Evolutionary conservation across 2,113 vertebrate species (phyloP).

Genomic region (Halcyon malimbica): DNA sequence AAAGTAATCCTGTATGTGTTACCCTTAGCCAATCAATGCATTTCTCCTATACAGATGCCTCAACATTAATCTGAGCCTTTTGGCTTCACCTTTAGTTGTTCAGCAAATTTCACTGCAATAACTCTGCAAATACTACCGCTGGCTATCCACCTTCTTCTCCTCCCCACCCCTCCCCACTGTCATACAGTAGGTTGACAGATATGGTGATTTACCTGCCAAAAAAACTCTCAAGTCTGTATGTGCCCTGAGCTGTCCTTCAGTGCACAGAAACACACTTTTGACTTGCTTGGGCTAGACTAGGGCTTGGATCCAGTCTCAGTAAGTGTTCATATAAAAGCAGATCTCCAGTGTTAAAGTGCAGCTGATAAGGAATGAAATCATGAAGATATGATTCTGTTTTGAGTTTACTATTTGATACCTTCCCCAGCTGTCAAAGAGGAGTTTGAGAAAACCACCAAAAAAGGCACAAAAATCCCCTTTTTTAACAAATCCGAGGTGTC

Average conservation of each 20-base stretch:
- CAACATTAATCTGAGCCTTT: neutral
- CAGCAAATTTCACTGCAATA: neutral
- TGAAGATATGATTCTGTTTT: conserved; percentile 57
- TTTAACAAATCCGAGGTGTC: conserved; percentile 66
- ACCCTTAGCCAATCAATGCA: neutral
- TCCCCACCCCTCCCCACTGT: neutral
- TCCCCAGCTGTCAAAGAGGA: conserved; percentile 55
- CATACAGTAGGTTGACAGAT: neutral
- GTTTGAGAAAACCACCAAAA: conserved; percentile 66
- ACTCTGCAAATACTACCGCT: neutral
- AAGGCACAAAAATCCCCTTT: conserved; percentile 52
- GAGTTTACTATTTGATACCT: conserved; percentile 65
- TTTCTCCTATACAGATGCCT: neutral
- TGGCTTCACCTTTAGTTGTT: neutral
- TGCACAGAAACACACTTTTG: neutral
- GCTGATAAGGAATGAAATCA: neutral
- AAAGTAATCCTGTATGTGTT: neutral
- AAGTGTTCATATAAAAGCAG: conserved; percentile 23
- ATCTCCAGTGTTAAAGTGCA: neutral
- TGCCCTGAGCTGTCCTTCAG: neutral
- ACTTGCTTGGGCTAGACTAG: neutral
- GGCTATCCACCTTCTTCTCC: neutral
- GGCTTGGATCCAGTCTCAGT: neutral
- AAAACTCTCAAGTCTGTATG: neutral
- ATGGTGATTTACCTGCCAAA: neutral